Evolutionary conservation across 2,797 vertebrate species (phyloP), one percentile per base, ranked within the genome.

Genomic region (Phoeniculus purpureus): DNA sequence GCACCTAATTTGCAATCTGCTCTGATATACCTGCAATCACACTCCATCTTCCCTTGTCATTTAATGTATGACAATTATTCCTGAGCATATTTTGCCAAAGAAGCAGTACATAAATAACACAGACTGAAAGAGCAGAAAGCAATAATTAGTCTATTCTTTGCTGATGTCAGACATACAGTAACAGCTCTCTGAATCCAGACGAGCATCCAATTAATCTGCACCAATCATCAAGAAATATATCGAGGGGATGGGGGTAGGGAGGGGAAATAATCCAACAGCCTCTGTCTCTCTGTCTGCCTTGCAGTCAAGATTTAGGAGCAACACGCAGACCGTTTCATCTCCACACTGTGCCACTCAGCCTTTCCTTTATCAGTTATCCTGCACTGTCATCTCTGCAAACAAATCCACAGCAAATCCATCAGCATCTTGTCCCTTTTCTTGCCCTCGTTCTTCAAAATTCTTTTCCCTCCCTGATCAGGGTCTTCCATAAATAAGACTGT

Each of bases 1-100:
- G 94, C 91, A 73, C 10, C 88, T 90, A n/a, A 91, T 93, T 83
- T 95, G 83, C 94, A 92, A 89, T 75, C 91, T 81, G 88, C 68
- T 87, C 79, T 22, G 55, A 82, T 76, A 83, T 6, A 85, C 62
- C 88, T 85, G 92, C 92, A 89, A 83, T 51, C 76, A 70, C 81
- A 73, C 60, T 89, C 67, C 84, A 64, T 81, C 76, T 85, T 73
- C 47, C 74, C 59, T 62, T 90, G 59, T 54, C 86, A 27, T 78
- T 75, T 79, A 58, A 68, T 12, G 20, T 50, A 72, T 17, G 40
- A 67, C 66, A 87, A 66, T 80, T 93, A 78, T 67, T 93, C n/a
- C 56, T 31, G 56, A 56, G 70, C n/a, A 16, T 60, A 70, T 92
- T 87, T 87, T 85, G 45, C 72, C 64, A 81, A 75, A 52, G 65